Evolutionary conservation across 1,140 invertebrate genomes (phyloP).

Genomic region (Drosophila pseudoobscura): DNA sequence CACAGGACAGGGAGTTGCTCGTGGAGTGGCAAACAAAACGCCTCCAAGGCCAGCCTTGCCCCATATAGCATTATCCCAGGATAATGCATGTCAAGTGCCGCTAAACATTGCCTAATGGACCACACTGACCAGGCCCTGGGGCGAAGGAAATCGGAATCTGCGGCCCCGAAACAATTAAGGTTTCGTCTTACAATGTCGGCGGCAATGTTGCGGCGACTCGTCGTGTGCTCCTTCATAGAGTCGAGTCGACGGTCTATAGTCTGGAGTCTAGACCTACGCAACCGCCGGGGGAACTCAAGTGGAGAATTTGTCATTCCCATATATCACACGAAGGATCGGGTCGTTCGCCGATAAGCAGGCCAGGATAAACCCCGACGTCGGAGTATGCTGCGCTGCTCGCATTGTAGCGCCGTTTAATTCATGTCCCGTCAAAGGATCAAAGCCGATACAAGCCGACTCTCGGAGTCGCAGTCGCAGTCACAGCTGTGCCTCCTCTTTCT

Average conservation of each 20-base stretch:
- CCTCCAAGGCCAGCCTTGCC: conserved; percentile 13
- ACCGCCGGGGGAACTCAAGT: conserved; percentile 50
- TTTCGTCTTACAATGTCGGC: conserved; percentile 71
- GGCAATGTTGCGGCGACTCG: conserved; percentile 70
- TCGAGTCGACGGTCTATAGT: not conserved
- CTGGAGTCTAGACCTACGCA: conserved; percentile 63
- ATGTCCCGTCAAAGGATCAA: conserved; percentile 79
- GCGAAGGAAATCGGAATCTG: conserved; percentile 18
- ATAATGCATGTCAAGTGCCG: conserved; percentile 65
- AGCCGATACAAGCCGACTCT: conserved; percentile 55
- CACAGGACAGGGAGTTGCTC: conserved; percentile 28
- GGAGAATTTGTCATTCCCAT: conserved; percentile 76
- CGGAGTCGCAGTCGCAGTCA: not conserved
- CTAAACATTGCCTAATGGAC: conserved; percentile 72
- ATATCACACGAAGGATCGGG: conserved; percentile 61
- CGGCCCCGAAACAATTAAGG: conserved; percentile 58
- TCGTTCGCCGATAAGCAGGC: conserved; percentile 45
- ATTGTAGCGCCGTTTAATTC: conserved; percentile 77
- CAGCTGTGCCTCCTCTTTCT: not conserved
- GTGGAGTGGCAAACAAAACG: conserved; percentile 67
- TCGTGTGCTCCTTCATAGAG: conserved; percentile 33
- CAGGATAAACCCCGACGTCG: conserved; percentile 21
- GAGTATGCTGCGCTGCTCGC: conserved; percentile 26
- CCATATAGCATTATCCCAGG: conserved; percentile 8
- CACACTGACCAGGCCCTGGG: conserved; percentile 64